phyloP scores from a whole-genome alignment of 2,888 invertebrate genomes.

The Ennomos fuscantarius region DNA sequence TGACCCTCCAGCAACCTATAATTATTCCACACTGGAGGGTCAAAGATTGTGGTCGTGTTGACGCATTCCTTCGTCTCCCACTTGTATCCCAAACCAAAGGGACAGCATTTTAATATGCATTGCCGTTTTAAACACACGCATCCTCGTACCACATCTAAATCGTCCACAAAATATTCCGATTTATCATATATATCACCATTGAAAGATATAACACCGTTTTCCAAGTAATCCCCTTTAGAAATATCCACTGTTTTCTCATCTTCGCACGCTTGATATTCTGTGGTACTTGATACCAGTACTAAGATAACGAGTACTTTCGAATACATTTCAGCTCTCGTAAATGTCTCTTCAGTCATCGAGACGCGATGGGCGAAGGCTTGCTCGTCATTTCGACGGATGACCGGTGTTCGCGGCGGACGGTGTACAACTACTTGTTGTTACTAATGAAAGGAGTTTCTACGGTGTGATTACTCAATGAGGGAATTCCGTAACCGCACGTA shows the following conservation, averaged over 20 bases:
- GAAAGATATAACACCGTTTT: conserved; percentile 45
- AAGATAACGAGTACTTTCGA: conserved; percentile 29
- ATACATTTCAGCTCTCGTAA: conserved; percentile 30
- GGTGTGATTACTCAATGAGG: conserved; percentile 52
- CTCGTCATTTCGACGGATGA: conserved; percentile 22
- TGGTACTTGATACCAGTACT: conserved; percentile 36
- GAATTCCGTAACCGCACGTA: conserved; percentile 49
- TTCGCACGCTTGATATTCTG: conserved; percentile 46
- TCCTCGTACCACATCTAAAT: conserved; percentile 45
- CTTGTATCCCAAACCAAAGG: conserved; percentile 51
- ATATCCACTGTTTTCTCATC: conserved; percentile 48
- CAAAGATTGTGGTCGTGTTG: conserved; percentile 43
- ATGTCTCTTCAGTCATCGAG: conserved; percentile 17
- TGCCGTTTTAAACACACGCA: conserved; percentile 55
- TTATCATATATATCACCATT: conserved; percentile 48
- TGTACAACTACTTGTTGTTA: conserved; percentile 33
- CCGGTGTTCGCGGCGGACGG: conserved; percentile 33
- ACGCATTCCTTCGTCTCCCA: conserved; percentile 47
- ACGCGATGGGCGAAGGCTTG: background rate
- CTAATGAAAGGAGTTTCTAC: conserved; percentile 29
- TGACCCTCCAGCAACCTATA: conserved; percentile 41
- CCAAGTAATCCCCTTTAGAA: conserved; percentile 45
- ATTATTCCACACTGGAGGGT: conserved; percentile 56
- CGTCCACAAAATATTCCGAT: conserved; percentile 54
- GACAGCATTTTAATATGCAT: conserved; percentile 67